phyloP scores from a whole-genome alignment of 2,888 invertebrate species.

The Scaptomyza caliginosa region DNA sequence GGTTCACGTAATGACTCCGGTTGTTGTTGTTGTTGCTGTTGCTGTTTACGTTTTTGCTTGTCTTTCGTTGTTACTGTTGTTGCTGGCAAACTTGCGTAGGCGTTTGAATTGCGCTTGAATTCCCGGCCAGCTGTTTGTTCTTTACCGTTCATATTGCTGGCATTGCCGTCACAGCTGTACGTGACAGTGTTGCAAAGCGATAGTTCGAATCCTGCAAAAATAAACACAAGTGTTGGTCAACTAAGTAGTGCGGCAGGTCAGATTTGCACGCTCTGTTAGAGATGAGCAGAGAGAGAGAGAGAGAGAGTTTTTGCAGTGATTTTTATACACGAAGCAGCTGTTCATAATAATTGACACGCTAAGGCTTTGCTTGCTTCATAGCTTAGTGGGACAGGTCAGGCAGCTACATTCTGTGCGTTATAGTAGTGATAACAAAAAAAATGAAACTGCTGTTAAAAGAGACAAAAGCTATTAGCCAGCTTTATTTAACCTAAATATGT shows the following conservation, averaged over 20 bases:
- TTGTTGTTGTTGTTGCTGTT: conserved; percentile 14
- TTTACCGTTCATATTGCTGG: conserved; percentile 59
- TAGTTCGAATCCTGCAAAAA: conserved; percentile 30
- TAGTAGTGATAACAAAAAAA: conserved; percentile 6
- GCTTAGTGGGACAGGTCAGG: conserved; percentile 29
- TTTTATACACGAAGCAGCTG: not conserved
- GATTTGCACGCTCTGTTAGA: conserved; percentile 9
- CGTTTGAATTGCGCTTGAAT: conserved; percentile 69
- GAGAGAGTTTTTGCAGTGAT: not conserved
- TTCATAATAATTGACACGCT: not conserved
- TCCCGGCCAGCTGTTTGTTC: conserved; percentile 65
- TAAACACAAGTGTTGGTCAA: conserved; percentile 32
- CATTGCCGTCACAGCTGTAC: conserved; percentile 47
- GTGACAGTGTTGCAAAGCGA: conserved; percentile 40
- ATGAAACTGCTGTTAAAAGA: conserved; percentile 1
- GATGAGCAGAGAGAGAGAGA: too few species aligned
- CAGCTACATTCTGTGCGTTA: not conserved
- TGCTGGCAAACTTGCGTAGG: conserved; percentile 69
- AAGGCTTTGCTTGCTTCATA: not conserved
- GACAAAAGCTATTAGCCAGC: not conserved
- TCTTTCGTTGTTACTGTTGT: conserved; percentile 28
- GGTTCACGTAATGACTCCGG: conserved; percentile 35
- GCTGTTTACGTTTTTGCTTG: conserved; percentile 38
- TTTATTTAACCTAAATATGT: not conserved
- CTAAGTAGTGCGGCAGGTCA: conserved; percentile 21